A percentile compares a stretch with the other conserved stretches of the same genome.
Conservation (phyloP, 2,797 vertebrate species). For the Antrozous pallidus region DNA sequence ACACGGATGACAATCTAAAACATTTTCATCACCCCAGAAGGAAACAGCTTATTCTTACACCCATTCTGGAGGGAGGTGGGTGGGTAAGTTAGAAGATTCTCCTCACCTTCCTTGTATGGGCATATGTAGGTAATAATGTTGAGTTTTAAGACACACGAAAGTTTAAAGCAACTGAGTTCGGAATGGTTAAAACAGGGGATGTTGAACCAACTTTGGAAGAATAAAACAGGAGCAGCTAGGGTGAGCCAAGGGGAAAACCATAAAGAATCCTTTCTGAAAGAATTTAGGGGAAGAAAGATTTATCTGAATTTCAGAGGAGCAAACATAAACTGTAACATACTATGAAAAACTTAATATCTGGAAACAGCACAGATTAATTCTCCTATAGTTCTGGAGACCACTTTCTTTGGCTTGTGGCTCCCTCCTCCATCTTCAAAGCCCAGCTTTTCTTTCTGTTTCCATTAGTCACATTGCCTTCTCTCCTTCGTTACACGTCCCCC, state of each 20-base stretch:
- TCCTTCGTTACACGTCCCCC: background rate
- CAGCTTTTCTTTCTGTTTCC: background rate
- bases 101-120: background rate
- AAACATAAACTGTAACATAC: background rate
- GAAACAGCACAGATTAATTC: background rate
- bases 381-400: background rate
- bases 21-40: background rate
- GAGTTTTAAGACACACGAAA: background rate
- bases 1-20: background rate
- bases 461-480: background rate
- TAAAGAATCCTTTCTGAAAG: background rate
- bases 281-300: background rate
- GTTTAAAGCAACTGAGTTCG: background rate
- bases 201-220: background rate
- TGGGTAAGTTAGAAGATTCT: background rate
- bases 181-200: background rate
- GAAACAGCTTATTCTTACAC: background rate
- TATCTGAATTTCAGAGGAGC: slow-evolving; percentile 18
- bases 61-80: background rate
- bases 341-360: background rate
- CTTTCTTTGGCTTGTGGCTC: background rate
- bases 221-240: background rate
- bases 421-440: background rate
- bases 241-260: background rate
- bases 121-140: background rate